These are phyloP conservation scores for Aspidoscelis tigris DNA, from an alignment of 2,113 vertebrate genomes.

Conservation along the genomic window DNA sequence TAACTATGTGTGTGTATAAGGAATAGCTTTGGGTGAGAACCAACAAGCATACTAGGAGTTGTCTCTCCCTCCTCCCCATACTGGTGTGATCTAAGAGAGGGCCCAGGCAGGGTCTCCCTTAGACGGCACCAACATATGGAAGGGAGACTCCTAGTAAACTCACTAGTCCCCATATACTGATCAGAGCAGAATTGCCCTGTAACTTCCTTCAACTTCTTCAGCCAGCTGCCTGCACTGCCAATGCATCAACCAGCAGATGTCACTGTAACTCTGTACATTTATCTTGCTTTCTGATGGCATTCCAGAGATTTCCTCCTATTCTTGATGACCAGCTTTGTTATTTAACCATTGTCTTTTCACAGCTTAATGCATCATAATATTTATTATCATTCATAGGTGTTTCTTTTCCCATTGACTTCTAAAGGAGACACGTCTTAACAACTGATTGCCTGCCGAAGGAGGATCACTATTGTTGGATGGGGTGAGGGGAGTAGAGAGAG, in stretches of 20 bases:
- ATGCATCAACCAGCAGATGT: slow-evolving; percentile 81
- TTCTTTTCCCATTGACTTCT: slow-evolving; percentile 55
- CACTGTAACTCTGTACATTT: slow-evolving; percentile 82
- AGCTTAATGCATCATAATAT: slow-evolving; percentile 76
- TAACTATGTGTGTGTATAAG: neutral
- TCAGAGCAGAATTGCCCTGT: too few species aligned
- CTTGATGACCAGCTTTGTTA: slow-evolving; percentile 67
- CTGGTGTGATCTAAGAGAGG: too few species aligned
- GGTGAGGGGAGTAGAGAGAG: neutral
- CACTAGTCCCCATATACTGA: too few species aligned
- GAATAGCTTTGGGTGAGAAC: too few species aligned
- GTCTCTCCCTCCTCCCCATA: too few species aligned
- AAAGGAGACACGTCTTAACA: slow-evolving; percentile 63
- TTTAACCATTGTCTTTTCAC: slow-evolving; percentile 77
- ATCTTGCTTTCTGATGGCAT: slow-evolving; percentile 75
- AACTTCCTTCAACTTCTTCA: too few species aligned
- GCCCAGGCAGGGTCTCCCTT: too few species aligned
- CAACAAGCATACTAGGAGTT: too few species aligned
- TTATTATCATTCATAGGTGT: slow-evolving; percentile 69
- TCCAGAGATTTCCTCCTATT: slow-evolving; percentile 67
- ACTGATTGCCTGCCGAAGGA: slow-evolving; percentile 48
- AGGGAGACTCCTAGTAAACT: too few species aligned
- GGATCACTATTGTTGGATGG: neutral
- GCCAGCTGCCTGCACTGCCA: slow-evolving; percentile 9
- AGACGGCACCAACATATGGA: too few species aligned